These are phyloP conservation scores for Pogonophryne albipinna DNA, from an alignment of 2,797 vertebrate species.

Conservation along the genomic window DNA sequence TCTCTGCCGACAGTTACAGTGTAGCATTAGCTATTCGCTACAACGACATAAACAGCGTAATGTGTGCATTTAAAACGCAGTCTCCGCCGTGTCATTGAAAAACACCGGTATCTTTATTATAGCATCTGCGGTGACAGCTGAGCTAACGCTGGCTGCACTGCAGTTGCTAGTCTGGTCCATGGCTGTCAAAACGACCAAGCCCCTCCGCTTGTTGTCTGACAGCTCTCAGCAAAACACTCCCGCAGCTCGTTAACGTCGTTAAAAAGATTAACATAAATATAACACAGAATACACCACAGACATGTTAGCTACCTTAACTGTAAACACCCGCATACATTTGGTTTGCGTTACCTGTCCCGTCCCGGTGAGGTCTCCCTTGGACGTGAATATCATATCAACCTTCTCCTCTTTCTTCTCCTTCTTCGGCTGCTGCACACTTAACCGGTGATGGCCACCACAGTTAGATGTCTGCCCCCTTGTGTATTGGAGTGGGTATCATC, in stretches of 20 bases:
- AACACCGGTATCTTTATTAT: conserved; percentile 52
- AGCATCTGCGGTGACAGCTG: conserved; percentile 72
- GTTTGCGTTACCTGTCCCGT: conserved; percentile 76
- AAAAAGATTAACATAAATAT: not conserved
- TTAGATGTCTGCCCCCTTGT: conserved; percentile 43
- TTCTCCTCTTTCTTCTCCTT: conserved; percentile 52
- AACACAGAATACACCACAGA: not conserved
- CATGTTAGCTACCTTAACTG: conserved; percentile 49
- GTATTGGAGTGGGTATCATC: conserved; percentile 39
- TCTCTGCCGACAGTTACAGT: not conserved
- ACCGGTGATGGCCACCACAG: not conserved
- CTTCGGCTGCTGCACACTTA: conserved; percentile 28
- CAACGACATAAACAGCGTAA: not conserved
- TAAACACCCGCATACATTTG: conserved; percentile 28
- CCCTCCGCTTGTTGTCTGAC: conserved; percentile 58
- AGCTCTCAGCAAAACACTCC: conserved; percentile 42
- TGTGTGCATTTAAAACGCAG: not conserved
- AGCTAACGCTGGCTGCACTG: conserved; percentile 76
- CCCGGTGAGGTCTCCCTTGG: conserved; percentile 76
- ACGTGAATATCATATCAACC: conserved; percentile 72
- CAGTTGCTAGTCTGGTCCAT: conserved; percentile 65
- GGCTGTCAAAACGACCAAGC: conserved; percentile 72
- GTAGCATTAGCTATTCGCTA: not conserved
- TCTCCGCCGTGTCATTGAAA: conserved; percentile 36
- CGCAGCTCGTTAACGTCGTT: not conserved